Conservation (phyloP, 1,140 invertebrate genomes). For the Lysiphlebus fabarum region DNA sequence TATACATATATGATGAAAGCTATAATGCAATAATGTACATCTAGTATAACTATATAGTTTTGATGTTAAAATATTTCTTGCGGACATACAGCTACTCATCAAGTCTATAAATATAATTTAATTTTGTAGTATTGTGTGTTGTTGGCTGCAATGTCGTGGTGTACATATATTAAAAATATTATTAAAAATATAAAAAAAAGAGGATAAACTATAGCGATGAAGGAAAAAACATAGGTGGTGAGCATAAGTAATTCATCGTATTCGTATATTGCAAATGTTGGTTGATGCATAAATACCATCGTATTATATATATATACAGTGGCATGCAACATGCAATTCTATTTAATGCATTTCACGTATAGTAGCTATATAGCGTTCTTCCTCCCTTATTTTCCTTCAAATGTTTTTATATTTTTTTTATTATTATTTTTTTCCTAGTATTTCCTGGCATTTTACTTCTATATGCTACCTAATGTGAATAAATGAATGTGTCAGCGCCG, state of each 20-base stretch:
- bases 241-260: constrained; percentile 25
- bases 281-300: constrained; percentile 19
- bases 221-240: constrained; percentile 11
- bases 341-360: constrained; percentile 3
- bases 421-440: neutral
- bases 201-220: neutral
- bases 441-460: constrained; percentile 4
- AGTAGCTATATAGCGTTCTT: neutral
- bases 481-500: constrained; percentile 31
- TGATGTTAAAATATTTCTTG: too few species aligned
- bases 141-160: too few species aligned
- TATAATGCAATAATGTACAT: too few species aligned
- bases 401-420: constrained; percentile 13
- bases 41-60: too few species aligned
- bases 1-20: too few species aligned
- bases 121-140: too few species aligned
- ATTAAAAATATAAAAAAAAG: too few species aligned
- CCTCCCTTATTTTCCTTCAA: constrained; percentile 2
- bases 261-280: constrained; percentile 7
- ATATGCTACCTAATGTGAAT: constrained; percentile 32
- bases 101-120: too few species aligned
- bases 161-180: too few species aligned
- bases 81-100: too few species aligned
- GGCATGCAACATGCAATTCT: constrained; percentile 6
- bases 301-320: constrained; percentile 3